Evolutionary conservation across 2,888 invertebrate species (phyloP).

Genomic region (Deroplatys truncata): DNA sequence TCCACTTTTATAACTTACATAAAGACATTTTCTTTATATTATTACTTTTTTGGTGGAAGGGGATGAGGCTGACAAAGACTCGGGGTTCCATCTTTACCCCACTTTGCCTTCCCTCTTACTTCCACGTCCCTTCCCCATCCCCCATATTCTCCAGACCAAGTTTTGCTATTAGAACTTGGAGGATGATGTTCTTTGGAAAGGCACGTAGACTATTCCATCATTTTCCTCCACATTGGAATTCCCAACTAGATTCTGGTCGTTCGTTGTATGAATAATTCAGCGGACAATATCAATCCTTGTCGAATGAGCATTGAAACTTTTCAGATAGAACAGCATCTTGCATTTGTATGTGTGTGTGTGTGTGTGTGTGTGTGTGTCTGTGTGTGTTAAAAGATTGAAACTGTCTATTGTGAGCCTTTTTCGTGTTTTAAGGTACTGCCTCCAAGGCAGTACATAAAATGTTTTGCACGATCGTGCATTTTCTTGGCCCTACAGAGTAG

Average conservation of each 20-base stretch:
- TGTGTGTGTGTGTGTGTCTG: too few relatives aligned
- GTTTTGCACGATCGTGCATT: too few relatives aligned
- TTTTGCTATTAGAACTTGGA: conserved; percentile 14
- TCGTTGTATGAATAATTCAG: conserved; percentile 29
- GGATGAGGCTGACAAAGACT: conserved; percentile 7
- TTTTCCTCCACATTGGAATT: conserved; percentile 24
- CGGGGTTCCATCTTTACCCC: conserved; percentile 11
- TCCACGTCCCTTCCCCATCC: background rate
- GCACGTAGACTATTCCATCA: conserved; percentile 27
- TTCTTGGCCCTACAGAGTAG: too few relatives aligned
- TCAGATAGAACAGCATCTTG: conserved; percentile 1
- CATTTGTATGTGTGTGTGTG: background rate
- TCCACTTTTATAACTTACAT: conserved; percentile 3
- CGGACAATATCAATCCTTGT: conserved; percentile 28
- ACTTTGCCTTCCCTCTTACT: background rate
- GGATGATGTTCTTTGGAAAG: conserved; percentile 9
- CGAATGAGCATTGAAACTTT: conserved; percentile 27
- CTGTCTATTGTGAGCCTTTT: conserved; percentile 3
- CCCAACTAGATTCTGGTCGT: conserved; percentile 16
- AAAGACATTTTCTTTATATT: conserved; percentile 20
- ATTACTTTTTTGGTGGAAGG: conserved; percentile 13
- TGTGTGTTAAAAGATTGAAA: background rate
- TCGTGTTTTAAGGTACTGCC: background rate
- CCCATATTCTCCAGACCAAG: background rate
- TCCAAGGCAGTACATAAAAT: background rate